Evolutionary conservation across 2,113 vertebrate genomes (phyloP).

Genomic region (Nothobranchius furzeri): DNA sequence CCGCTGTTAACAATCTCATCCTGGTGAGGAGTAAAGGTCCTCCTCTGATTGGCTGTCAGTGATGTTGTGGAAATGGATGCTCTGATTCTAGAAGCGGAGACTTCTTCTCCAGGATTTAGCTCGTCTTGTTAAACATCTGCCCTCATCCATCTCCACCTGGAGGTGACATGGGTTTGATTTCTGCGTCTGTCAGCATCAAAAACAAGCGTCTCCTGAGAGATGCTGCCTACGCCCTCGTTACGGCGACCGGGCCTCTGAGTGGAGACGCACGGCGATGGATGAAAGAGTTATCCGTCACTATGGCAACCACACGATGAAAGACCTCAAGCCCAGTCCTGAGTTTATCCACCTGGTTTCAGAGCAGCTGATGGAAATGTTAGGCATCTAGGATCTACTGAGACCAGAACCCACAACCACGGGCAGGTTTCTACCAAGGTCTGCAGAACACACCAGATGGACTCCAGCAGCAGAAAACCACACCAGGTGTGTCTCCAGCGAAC

Average conservation of each 20-base stretch:
- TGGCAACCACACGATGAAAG: constrained; percentile 9
- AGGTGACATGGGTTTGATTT: constrained; percentile 12
- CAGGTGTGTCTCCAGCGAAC: too few relatives aligned
- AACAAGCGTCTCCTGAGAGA: constrained; percentile 5
- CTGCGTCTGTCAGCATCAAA: constrained; percentile 10
- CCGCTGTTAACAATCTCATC: too few relatives aligned
- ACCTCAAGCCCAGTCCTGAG: neutral
- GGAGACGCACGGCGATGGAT: constrained; percentile 6
- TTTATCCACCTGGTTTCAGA: neutral
- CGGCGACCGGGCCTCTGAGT: neutral
- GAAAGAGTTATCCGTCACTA: constrained; percentile 11
- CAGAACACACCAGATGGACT: too few relatives aligned
- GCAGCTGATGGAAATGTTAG: too few relatives aligned
- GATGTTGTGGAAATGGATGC: too few relatives aligned
- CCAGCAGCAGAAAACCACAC: too few relatives aligned
- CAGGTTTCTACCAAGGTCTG: too few relatives aligned
- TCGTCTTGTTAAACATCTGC: neutral
- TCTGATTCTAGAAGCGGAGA: too few relatives aligned
- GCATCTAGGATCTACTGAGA: too few relatives aligned
- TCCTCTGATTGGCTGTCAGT: too few relatives aligned
- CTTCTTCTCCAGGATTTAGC: neutral
- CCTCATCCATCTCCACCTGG: neutral
- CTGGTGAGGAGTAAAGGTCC: too few relatives aligned
- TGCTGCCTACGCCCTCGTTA: constrained; percentile 11
- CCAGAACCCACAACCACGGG: too few relatives aligned